Percentiles rank a stretch among this genome's conserved stretches.
These are phyloP conservation scores for Okamejei kenojei DNA, from an alignment of 2,797 vertebrate species.

Conservation along the genomic window DNA sequence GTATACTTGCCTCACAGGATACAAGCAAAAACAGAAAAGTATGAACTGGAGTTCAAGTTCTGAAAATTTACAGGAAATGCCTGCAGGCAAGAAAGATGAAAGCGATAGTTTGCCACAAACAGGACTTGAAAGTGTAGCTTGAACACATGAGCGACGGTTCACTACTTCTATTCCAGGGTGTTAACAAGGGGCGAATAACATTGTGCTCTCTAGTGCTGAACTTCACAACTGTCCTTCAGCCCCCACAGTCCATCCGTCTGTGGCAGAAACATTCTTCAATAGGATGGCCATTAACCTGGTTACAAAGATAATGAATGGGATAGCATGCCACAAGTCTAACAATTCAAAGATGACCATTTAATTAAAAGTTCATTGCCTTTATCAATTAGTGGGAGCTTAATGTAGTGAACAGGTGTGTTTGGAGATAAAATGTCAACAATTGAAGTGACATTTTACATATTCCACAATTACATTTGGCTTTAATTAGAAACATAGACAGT, in stretches of 20 bases:
- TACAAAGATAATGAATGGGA: background rate
- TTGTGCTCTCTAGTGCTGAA: background rate
- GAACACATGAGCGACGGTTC: conserved; percentile 26
- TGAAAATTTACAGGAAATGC: conserved; percentile 34
- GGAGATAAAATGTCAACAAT: background rate
- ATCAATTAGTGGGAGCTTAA: conserved; percentile 18
- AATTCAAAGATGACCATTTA: conserved; percentile 28
- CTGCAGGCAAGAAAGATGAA: conserved; percentile 34
- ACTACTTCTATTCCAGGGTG: conserved; percentile 8
- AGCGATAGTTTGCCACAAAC: conserved; percentile 17
- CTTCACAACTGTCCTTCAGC: background rate
- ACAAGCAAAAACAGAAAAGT: conserved; percentile 21
- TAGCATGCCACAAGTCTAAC: background rate
- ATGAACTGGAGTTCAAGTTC: conserved; percentile 31
- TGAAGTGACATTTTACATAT: background rate
- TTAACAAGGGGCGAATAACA: conserved; percentile 15
- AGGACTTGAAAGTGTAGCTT: conserved; percentile 16
- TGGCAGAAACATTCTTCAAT: background rate
- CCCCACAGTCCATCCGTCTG: background rate
- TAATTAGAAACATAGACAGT: background rate
- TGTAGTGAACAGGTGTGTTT: background rate
- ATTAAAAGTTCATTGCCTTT: conserved; percentile 29
- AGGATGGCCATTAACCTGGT: background rate
- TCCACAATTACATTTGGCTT: background rate
- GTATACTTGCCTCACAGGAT: background rate